Evolutionary conservation across 1,140 invertebrate species (phyloP).

Genomic region (Adoxophyes honmai): DNA sequence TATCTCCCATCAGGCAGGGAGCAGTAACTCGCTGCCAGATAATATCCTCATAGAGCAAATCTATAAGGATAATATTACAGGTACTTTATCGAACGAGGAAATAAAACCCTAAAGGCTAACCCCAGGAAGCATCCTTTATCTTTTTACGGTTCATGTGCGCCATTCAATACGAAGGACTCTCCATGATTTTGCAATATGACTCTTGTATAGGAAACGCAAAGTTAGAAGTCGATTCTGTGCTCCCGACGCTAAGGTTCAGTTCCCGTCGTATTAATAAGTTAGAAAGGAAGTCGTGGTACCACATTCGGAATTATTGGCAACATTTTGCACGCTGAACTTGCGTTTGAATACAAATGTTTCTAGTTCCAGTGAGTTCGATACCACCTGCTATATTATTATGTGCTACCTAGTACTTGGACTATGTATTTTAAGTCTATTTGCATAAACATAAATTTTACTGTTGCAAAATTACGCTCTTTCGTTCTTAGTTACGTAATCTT

Average conservation of each 20-base stretch:
- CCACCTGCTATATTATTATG: conserved; percentile 20
- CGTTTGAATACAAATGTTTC: conserved; percentile 23
- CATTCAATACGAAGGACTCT: conserved; percentile 29
- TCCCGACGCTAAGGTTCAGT: neutral
- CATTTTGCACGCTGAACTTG: conserved; percentile 21
- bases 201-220: neutral
- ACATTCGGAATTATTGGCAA: conserved; percentile 24
- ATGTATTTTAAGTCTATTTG: too few relatives aligned
- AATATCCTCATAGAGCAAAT: conserved; percentile 17
- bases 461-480: too few relatives aligned
- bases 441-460: too few relatives aligned
- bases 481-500: too few relatives aligned
- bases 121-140: conserved; percentile 26
- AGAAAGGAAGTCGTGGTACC: neutral
- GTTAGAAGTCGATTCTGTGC: neutral
- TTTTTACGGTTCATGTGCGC: conserved; percentile 27
- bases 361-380: conserved; percentile 13
- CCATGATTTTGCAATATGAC: conserved; percentile 25
- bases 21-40: neutral
- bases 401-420: conserved; percentile 19
- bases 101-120: conserved; percentile 22
- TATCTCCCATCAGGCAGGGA: neutral
- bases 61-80: conserved; percentile 17
- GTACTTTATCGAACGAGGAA: conserved; percentile 16
- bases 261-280: neutral